Conservation (phyloP, 1,140 invertebrate species). For the Chelonus insularis region DNA sequence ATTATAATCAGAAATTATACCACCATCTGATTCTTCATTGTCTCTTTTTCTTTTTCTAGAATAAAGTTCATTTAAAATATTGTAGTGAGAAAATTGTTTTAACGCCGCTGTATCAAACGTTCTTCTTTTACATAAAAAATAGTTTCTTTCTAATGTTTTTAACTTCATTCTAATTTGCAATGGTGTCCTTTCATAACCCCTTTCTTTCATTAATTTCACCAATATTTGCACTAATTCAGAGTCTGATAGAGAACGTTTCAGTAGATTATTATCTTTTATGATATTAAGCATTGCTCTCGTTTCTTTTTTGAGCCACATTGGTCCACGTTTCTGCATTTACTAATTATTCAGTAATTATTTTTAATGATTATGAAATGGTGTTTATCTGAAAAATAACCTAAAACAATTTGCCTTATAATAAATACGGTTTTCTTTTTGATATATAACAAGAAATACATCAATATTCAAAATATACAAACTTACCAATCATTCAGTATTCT, state of each 20-base stretch:
- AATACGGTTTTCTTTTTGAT: no score
- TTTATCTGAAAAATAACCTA: neutral
- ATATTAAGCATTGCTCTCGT: conserved; percentile 34
- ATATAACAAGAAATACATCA: no score
- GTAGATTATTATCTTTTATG: conserved; percentile 38
- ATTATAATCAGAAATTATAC: conserved; percentile 30
- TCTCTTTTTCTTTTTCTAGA: conserved; percentile 5
- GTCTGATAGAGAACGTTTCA: conserved; percentile 32
- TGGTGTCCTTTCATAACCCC: conserved; percentile 34
- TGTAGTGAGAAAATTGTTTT: conserved; percentile 34
- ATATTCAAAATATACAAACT: no score
- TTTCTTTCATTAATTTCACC: conserved; percentile 29
- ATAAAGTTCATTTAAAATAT: conserved; percentile 36
- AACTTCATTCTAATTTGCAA: conserved; percentile 40
- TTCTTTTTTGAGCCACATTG: conserved; percentile 32
- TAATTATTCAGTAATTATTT: neutral
- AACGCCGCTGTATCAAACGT: conserved; percentile 1
- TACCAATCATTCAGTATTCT: no score
- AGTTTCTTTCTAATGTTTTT: conserved; percentile 37
- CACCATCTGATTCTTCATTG: conserved; percentile 20
- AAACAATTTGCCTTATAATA: no score
- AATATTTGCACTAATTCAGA: conserved; percentile 33
- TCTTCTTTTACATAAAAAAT: conserved; percentile 29
- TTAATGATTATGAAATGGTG: neutral
- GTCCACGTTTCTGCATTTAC: neutral